These are phyloP conservation scores for Diloba caeruleocephala DNA, from an alignment of 2,888 invertebrate species.

Conservation along the genomic window DNA sequence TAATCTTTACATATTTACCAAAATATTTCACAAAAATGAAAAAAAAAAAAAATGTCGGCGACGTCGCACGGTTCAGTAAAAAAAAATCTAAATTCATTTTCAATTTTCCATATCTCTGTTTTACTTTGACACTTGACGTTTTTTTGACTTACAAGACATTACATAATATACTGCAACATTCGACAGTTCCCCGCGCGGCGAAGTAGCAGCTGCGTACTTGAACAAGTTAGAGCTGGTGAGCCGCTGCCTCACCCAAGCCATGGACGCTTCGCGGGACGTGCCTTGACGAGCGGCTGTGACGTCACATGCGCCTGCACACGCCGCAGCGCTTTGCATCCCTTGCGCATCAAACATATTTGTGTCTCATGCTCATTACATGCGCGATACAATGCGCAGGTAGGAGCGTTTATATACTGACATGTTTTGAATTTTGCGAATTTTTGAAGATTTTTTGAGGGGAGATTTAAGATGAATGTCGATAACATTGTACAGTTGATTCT, in stretches of 20 bases:
- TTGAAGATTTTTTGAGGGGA: conserved; percentile 24
- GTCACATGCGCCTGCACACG: conserved; percentile 2
- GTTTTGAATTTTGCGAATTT: conserved; percentile 29
- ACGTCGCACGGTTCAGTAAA: too few species aligned
- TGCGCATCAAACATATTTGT: too few species aligned
- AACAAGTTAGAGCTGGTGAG: conserved; percentile 73
- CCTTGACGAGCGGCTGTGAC: conserved; percentile 61
- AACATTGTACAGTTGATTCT: conserved; percentile 11
- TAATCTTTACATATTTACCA: too few species aligned
- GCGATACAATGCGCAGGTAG: not conserved
- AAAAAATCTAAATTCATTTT: too few species aligned
- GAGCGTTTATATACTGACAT: conserved; percentile 15
- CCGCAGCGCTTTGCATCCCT: too few species aligned
- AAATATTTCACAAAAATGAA: too few species aligned
- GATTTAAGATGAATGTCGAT: conserved; percentile 12
- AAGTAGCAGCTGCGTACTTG: conserved; percentile 69
- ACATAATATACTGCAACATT: conserved; percentile 2
- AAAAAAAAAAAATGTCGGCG: too few species aligned
- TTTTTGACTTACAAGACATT: too few species aligned
- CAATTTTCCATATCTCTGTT: too few species aligned
- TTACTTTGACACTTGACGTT: too few species aligned
- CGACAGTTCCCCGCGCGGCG: conserved; percentile 72
- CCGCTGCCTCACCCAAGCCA: conserved; percentile 69
- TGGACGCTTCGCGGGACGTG: conserved; percentile 66
- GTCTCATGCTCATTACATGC: not conserved